Conservation (phyloP, 2,113 vertebrate genomes). For the Eulemur macaco region DNA sequence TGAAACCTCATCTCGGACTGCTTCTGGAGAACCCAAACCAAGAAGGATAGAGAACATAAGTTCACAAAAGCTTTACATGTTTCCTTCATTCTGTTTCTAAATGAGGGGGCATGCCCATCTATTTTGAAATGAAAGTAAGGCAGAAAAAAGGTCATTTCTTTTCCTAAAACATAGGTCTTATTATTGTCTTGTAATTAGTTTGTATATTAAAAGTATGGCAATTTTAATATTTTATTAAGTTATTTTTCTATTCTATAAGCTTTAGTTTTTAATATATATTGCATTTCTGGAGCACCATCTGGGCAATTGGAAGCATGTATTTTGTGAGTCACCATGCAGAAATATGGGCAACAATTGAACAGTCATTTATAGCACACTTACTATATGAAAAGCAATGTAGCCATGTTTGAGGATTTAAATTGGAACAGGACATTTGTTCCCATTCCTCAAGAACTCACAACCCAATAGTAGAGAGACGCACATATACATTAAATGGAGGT, state of each 20-base stretch:
- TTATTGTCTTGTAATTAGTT: slow-evolving; percentile 28
- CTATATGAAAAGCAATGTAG: neutral
- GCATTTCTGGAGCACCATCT: neutral
- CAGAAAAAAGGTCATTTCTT: neutral
- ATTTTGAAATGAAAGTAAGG: slow-evolving; percentile 36
- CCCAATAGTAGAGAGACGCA: neutral
- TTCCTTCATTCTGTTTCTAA: slow-evolving; percentile 15
- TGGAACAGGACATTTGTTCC: neutral
- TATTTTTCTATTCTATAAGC: neutral
- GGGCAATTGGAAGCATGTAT: neutral
- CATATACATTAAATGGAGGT: neutral
- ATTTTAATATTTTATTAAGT: slow-evolving; percentile 26
- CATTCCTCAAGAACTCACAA: neutral
- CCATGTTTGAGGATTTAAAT: neutral
- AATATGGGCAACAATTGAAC: neutral
- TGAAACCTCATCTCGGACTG: neutral
- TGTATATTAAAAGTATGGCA: neutral
- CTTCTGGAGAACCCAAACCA: neutral
- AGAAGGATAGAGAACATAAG: neutral
- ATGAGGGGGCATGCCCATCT: neutral
- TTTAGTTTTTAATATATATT: slow-evolving; percentile 18
- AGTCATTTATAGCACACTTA: neutral
- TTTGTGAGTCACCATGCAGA: slow-evolving; percentile 39
- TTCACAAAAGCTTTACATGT: neutral
- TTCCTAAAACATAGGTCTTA: neutral